These are phyloP conservation scores for Lutraria rhynchaena DNA, from an alignment of 1,140 invertebrate genomes.

Conservation along the genomic window DNA sequence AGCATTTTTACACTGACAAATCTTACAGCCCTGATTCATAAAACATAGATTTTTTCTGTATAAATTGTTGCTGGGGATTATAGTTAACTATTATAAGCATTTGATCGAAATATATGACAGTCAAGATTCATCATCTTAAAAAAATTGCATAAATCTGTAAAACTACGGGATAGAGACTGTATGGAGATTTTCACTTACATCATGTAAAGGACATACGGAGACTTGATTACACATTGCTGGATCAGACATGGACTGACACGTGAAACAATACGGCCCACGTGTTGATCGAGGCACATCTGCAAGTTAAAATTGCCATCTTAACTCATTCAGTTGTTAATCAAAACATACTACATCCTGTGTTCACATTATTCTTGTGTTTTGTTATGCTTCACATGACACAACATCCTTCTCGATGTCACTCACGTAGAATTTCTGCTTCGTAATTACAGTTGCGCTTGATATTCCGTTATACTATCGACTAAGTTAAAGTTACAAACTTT, in stretches of 20 bases:
- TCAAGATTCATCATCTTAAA: too few species aligned
- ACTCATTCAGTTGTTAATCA: too few species aligned
- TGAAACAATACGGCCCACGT: constrained; percentile 28
- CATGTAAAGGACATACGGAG: neutral
- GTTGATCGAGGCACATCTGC: neutral
- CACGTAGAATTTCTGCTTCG: neutral
- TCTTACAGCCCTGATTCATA: neutral
- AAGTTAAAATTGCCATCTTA: neutral
- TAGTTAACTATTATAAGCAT: too few species aligned
- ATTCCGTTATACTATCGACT: neutral
- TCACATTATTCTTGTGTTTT: neutral
- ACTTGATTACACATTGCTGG: neutral
- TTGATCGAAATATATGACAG: too few species aligned
- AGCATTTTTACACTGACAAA: neutral
- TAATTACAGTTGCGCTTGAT: neutral
- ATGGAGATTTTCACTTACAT: constrained; percentile 11
- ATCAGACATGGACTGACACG: neutral
- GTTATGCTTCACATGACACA: neutral
- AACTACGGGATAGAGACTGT: too few species aligned
- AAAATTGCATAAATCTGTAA: too few species aligned
- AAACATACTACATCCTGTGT: too few species aligned
- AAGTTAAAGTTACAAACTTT: too few species aligned
- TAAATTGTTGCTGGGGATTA: too few species aligned
- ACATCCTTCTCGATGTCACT: neutral
- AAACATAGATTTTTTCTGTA: too few species aligned